Evolutionary conservation across 2,888 invertebrate species (phyloP).

Genomic region (Glaucopsyche alexis): DNA sequence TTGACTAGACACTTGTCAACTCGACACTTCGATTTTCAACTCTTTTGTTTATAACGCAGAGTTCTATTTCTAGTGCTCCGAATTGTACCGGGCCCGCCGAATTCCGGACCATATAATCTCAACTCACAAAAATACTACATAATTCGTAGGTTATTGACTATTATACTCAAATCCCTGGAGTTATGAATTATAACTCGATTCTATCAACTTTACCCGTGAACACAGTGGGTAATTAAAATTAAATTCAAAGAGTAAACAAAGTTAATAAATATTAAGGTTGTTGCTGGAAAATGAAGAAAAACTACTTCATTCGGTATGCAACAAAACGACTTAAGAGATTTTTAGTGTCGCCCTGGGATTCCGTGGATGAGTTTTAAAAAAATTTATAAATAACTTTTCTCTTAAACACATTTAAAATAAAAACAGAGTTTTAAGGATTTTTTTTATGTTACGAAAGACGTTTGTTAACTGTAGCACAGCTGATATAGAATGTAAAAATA

Average conservation of each 20-base stretch:
- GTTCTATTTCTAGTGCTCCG: too few species aligned
- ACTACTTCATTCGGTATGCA: conserved; percentile 15
- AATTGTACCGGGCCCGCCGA: too few species aligned
- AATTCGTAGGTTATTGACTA: too few species aligned
- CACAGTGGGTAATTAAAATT: not conserved
- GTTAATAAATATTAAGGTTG: not conserved
- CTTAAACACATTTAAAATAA: not conserved
- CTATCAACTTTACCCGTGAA: not conserved
- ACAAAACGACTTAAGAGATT: conserved; percentile 10
- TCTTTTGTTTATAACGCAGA: too few species aligned
- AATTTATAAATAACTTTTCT: not conserved
- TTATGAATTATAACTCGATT: too few species aligned
- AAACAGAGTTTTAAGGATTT: not conserved
- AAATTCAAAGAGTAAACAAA: not conserved
- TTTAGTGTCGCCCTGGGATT: conserved; percentile 11
- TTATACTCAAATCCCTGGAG: too few species aligned
- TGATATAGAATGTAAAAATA: too few species aligned
- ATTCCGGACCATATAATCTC: too few species aligned
- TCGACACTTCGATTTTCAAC: too few species aligned
- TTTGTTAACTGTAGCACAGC: too few species aligned
- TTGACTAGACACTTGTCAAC: too few species aligned
- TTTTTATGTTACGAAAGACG: not conserved
- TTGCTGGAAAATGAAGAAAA: conserved; percentile 4
- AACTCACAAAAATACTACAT: too few species aligned
- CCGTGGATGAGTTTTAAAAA: not conserved